Conservation (phyloP, 2,888 invertebrate genomes). For the Timandra comae region DNA sequence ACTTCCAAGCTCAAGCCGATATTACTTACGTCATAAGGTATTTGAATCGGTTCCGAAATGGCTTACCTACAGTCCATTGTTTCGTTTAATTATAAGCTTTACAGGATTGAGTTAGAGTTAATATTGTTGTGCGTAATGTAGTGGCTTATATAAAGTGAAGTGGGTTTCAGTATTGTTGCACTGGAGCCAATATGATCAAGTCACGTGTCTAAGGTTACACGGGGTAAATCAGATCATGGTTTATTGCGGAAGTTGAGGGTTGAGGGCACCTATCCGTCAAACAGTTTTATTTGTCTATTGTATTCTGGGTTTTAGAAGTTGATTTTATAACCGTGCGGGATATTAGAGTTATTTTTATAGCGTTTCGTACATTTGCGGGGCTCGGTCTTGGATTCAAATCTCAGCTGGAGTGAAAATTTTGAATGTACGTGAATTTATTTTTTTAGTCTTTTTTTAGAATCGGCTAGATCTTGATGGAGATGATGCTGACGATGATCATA, state of each 20-base stretch:
- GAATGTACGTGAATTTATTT: no score
- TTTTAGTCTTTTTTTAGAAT: no score
- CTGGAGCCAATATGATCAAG: slow-evolving; percentile 34
- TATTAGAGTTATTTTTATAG: no score
- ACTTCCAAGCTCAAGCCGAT: slow-evolving; percentile 59
- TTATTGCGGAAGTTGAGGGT: slow-evolving; percentile 27
- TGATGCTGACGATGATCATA: no score
- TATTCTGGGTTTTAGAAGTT: no score
- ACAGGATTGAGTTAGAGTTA: slow-evolving; percentile 8
- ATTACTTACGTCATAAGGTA: slow-evolving; percentile 50
- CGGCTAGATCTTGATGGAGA: no score
- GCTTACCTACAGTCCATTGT: slow-evolving; percentile 15
- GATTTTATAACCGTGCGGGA: no score
- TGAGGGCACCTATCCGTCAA: no score
- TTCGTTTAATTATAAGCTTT: slow-evolving; percentile 23
- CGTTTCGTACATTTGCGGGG: no score
- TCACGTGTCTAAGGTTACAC: slow-evolving; percentile 53
- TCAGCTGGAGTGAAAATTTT: no score
- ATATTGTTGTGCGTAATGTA: slow-evolving; percentile 4
- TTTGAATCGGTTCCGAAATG: slow-evolving; percentile 14
- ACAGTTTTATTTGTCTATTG: no score
- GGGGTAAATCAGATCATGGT: slow-evolving; percentile 46
- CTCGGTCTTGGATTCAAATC: no score
- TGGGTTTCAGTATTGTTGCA: slow-evolving; percentile 30
- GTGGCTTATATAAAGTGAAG: slow-evolving; percentile 16